Base-by-base conservation (phyloP, 2,797 vertebrate species). In the Knipowitschia caucasica region DNA sequence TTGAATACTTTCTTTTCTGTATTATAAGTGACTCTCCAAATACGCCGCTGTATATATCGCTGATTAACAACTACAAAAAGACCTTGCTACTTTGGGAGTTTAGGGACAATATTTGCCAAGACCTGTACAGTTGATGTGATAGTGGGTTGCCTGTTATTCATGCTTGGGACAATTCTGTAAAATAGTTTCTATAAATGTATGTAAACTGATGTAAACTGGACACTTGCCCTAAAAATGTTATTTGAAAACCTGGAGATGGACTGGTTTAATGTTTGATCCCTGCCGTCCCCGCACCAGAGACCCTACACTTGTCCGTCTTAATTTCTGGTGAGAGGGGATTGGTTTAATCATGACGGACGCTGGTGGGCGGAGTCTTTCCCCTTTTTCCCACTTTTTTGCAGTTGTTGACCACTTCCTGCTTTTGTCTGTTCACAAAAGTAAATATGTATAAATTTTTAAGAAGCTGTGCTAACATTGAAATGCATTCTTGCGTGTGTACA, bases 381-480 rank as follows among this genome's bases (percentile, higher is more conserved):
- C 74, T 59, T 61, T 66, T 73, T 76, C 73, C 70, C 58, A 59
- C 65, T 67, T 77, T 65, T 70, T 76, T 69, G 62, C 75, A 72
- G 71, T 82, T 69, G 51, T 73, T 86, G 84, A 85, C 84, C 85
- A 91, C 88, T 85, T 89, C 80, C 81, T 88, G 90, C 92, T 91
- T 90, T 75, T 83, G 88, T 90, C 86, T 90, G 88, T 91, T 73
- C 87, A 81, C 86, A 81, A 80, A 86, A 85, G 90, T 95, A 95
- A 92, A 95, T 94, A 94, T 94, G 93, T 95, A 95, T 93, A 94
- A 90, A 93, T 90, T 94, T 87, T 90, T 91, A 93, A 94, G 92
- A 90, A 93, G 91, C 91, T 73, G 90, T 93, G 92, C 93, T 94
- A 89, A 95, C 94, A 91, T 89, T 92, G 89, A 86, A 91, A 91